Conservation (phyloP, 2,113 vertebrate species). For the Chlamydotis undulata region DNA sequence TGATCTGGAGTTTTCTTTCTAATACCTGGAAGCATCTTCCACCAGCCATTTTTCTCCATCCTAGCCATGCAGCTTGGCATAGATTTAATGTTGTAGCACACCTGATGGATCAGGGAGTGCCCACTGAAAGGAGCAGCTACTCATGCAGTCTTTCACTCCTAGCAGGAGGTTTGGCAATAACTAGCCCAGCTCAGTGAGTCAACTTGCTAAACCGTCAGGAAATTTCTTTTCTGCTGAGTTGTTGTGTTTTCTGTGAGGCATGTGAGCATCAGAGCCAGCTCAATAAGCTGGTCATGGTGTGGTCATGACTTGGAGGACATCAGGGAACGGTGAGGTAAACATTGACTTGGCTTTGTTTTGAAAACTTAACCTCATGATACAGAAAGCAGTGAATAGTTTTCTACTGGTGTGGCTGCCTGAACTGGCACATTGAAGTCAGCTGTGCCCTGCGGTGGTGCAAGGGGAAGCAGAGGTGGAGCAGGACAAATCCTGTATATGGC, state of each 20-base stretch:
- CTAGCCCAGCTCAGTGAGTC: not conserved
- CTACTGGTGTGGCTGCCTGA: not conserved
- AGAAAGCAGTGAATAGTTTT: not conserved
- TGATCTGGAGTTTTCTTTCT: not conserved
- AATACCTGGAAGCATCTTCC: not conserved
- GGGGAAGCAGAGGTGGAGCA: not conserved
- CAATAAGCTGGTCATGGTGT: not conserved
- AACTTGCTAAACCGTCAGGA: not conserved
- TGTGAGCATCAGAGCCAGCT: not conserved
- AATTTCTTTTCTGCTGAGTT: not conserved
- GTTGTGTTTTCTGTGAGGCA: not conserved
- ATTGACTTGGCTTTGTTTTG: not conserved
- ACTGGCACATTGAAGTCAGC: not conserved
- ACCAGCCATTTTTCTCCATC: not conserved
- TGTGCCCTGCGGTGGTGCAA: not conserved
- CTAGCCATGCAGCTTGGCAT: rapidly evolving
- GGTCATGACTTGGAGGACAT: not conserved
- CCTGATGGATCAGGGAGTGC: not conserved
- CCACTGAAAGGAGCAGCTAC: not conserved
- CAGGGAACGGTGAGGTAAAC: not conserved
- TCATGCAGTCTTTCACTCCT: not conserved
- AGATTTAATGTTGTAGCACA: not conserved
- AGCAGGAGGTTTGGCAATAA: not conserved
- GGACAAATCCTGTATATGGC: not conserved
- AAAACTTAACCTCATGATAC: not conserved